Conservation (phyloP, 2,113 vertebrate species). For the Pseudorhombus dupliciocellatus region DNA sequence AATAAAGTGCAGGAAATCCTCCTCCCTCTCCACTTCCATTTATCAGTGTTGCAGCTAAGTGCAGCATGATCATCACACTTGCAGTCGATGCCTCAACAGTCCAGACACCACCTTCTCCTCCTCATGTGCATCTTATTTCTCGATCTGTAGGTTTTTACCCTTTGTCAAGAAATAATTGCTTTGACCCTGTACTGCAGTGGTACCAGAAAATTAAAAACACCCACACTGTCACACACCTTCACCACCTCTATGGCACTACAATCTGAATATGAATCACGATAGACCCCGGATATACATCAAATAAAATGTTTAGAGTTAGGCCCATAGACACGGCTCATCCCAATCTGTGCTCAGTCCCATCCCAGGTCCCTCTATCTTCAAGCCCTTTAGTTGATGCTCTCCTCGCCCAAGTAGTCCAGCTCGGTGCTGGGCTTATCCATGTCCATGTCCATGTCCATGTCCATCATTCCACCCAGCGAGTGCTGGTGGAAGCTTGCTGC, state of each 20-base stretch:
- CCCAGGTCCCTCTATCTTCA: conserved; percentile 18
- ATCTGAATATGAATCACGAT: conserved; percentile 25
- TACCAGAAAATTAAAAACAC: conserved; percentile 31
- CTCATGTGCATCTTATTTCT: conserved; percentile 19
- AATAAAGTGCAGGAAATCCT: conserved; percentile 80
- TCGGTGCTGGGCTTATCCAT: conserved; percentile 86
- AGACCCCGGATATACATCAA: conserved; percentile 48
- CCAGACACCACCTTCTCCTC: conserved; percentile 17
- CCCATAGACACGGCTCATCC: conserved; percentile 30
- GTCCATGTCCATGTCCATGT: conserved; percentile 75
- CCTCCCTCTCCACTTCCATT: conserved; percentile 35
- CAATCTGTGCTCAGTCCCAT: conserved; percentile 21
- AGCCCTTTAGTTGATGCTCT: conserved; percentile 62
- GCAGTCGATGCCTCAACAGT: conserved; percentile 46
- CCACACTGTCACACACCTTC: conserved; percentile 34
- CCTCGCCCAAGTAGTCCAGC: conserved; percentile 85
- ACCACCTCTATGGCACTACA: conserved; percentile 51
- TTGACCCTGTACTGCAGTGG: conserved; percentile 17
- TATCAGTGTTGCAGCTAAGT: conserved; percentile 1
- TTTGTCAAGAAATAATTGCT: conserved; percentile 20
- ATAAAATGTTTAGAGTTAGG: conserved; percentile 35
- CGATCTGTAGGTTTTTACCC: conserved; percentile 4
- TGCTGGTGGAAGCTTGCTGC: conserved; percentile 80
- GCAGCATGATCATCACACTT: neutral
- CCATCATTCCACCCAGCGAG: conserved; percentile 78